Evolutionary conservation across 2,797 vertebrate genomes (phyloP), one percentile per base, ranked within the genome.

Genomic region (Telmatherina bonti): DNA sequence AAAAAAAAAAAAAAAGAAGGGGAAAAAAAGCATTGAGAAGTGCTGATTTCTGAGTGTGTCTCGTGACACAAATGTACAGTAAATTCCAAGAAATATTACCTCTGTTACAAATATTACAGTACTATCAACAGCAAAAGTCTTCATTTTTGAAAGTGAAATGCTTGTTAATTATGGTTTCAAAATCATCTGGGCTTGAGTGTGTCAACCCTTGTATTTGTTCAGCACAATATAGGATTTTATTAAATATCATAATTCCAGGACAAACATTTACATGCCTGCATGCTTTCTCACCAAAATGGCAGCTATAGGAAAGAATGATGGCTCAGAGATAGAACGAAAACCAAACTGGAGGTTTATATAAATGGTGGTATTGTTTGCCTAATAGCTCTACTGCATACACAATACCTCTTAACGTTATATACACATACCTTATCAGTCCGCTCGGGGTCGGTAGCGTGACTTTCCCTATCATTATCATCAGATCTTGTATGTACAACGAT

Each of bases 231-330:
- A 94, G 96, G 96, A 96, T 97, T n/a, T 97, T 96, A 77, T 96
- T 98, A 94, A 99, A 97, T 99, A 99, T 97, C 96, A 97, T 97
- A 96, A 98, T 95, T 97, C 95, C 96, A 98, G 96, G 96, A 99
- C 98, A 97, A 98, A 99, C 98, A 99, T 99, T 97, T 98, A 99
- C 98, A 99, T 99, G 98, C 98, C 98, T 98, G 97, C 98, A 99
- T 99, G 98, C 98, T 95, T 97, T 97, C 96, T 97, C 97, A 97
- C 96, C 96, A 98, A 97, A 79, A 70, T 97, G 97, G 95, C 95
- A 95, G 96, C 95, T 95, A 98, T 97, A 95, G 95, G 96, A 99
- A 96, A 97, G 96, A 95, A 98, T 93, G 95, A 96, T 97, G 97
- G 97, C 97, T 97, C 96, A 94, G 93, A 93, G 94, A 94, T 89